Evolutionary conservation across 1,140 invertebrate genomes (phyloP), one percentile per base, ranked within the genome.

Genomic region (Magallana ariakensis): DNA sequence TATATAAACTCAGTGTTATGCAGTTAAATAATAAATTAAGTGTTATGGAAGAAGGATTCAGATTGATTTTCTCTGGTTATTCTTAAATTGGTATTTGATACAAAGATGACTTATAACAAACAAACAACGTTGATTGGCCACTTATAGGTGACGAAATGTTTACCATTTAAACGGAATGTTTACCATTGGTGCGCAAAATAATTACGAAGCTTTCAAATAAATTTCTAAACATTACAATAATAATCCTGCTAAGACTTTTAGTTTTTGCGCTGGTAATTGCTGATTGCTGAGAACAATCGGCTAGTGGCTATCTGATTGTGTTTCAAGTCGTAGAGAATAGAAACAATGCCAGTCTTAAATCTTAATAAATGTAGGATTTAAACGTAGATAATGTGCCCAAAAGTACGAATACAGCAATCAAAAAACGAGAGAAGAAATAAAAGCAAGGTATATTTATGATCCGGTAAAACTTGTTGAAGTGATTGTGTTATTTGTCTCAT

Each of bases 391-490:
- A 70, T 70, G 9, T n/a, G 62, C 62, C 19, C 62, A 70, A 70
- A 70, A 70, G 62, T 70, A 70, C 62, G 26, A 70, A 70, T 70
- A 8, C 26, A 22, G 62, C 62, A 22, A 26, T 70, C 62, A 70
- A 22, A 70, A 4, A 70, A 70, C 19, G 62, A 70, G 62, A 70
- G 15, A 22, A 11, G 62, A 70, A 70, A 70, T 22, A 70, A 70
- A 70, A 70, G 62, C 62, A 70, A 70, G 62, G 62, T 70, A 70
- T 19, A 70, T 70, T 70, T 70, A 70, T 70, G 62, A 19, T 70
- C 58, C 62, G 62, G 62, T 70, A 70, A 19, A n/a, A 70, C 62
- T 70, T 19, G 19, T 70, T 22, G 19, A 6, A 6, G 62, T 22
- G 19, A 70, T 70, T 19, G 62, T 70, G 19, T 70, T 70, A 22